phyloP scores from a whole-genome alignment of 2,888 invertebrate genomes.

The Malachius bipustulatus region DNA sequence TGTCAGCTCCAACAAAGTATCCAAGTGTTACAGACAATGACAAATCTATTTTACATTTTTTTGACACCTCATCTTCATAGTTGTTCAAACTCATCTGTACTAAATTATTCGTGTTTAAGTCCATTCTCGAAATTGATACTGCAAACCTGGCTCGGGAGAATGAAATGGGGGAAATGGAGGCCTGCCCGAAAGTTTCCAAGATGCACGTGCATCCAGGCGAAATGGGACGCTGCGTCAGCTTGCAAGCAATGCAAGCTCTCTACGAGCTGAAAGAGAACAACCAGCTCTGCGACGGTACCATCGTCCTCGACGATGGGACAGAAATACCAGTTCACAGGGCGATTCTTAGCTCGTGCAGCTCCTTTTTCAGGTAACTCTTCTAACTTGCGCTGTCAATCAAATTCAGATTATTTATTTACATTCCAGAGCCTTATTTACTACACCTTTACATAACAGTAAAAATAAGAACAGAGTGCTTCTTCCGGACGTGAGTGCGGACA shows the following conservation, averaged over 20 bases:
- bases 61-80: conserved; percentile 26
- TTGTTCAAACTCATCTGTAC: conserved; percentile 21
- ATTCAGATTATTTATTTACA: conserved; percentile 5
- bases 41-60: too few relatives aligned
- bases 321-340: conserved; percentile 77
- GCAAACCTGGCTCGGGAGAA: conserved; percentile 26
- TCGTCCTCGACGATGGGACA: conserved; percentile 70
- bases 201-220: too few relatives aligned
- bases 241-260: conserved; percentile 72
- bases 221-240: conserved; percentile 62
- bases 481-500: conserved; percentile 64
- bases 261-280: conserved; percentile 73
- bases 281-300: conserved; percentile 75
- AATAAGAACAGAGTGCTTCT: conserved; percentile 55
- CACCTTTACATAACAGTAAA: conserved; percentile 59
- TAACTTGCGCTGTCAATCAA: conserved; percentile 1
- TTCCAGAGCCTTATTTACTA: conserved; percentile 69
- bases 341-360: conserved; percentile 77
- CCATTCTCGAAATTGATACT: conserved; percentile 17
- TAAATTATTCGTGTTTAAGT: conserved; percentile 25
- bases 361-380: conserved; percentile 70
- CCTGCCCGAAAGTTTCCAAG: conserved; percentile 27
- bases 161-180: conserved; percentile 31
- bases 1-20: too few relatives aligned
- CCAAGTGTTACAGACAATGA: too few relatives aligned